Base-by-base conservation (phyloP, 2,797 vertebrate species). In the Poecilia velifera region DNA sequence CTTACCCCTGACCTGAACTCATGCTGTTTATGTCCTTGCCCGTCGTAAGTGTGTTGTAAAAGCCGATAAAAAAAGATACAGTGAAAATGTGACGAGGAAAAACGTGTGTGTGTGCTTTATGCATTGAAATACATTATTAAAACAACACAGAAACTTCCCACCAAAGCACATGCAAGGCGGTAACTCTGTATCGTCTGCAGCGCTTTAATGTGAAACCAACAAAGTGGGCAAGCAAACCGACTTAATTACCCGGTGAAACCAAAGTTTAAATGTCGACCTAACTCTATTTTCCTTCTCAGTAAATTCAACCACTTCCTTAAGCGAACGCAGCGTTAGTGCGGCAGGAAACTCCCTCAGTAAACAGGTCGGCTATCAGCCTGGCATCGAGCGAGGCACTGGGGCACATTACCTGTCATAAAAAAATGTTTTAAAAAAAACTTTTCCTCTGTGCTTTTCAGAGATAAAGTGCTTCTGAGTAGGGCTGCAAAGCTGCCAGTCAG, bases 261-360 rank as follows among this genome's bases (percentile, higher is more conserved):
- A 0, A 78, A 76, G 22, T 66, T 20, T 2, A 3, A 71, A 47
- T 47, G 49, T 70, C 76, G 47, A 78, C 59, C 72, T 64, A 34
- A 71, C 88, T 84, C 81, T 71, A 41, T 74, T 84, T 62, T 57
- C 77, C 45, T 0, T 79, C 72, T 64, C 47, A 73, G 80, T 34
- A 57, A 68, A 81, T 73, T 59, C 51, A 66, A 87, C 78, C 39
- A 83, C 55, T 88, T 90, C 84, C 90, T 88, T 6, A 7, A 39
- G 47, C 74, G 84, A 78, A 76, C 82, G 64, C 85, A 77, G 76
- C 73, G 55, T 84, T 86, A 41, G 79, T 86, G 79, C 78, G 70
- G 62, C 86, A 89, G 91, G 90, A 93, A 92, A 88, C 87, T 87
- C 84, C 84, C 85, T 78, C 73, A 82, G 5, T 85, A 79, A 87